Percentiles rank a stretch among this genome's conserved stretches.
Evolutionary conservation across 2,888 invertebrate genomes (phyloP).

Genomic region (Stenotaenia linearis): DNA sequence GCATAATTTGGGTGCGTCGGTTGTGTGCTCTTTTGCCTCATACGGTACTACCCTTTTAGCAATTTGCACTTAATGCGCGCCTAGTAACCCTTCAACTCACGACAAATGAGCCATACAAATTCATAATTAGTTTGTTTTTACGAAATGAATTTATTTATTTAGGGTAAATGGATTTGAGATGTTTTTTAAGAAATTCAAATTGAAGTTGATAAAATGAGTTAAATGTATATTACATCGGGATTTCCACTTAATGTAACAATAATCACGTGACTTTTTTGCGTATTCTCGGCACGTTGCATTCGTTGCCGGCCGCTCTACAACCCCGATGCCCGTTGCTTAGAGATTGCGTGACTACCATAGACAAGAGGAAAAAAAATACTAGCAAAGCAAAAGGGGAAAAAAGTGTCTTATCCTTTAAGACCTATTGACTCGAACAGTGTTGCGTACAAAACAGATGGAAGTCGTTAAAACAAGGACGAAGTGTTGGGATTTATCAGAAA

Average conservation of each 20-base stretch:
- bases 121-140: no score
- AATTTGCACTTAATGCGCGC: no score
- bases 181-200: no score
- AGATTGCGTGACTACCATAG: not conserved
- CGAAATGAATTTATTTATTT: no score
- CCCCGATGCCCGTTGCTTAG: not conserved
- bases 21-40: no score
- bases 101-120: no score
- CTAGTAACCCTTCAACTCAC: no score
- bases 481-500: not conserved
- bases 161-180: no score
- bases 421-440: not conserved
- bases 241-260: not conserved
- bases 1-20: no score
- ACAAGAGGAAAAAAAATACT: not conserved
- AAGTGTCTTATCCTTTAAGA: not conserved
- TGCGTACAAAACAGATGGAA: conserved; percentile 10
- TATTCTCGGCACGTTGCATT: not conserved
- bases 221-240: not conserved
- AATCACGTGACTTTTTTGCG: not conserved
- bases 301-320: not conserved
- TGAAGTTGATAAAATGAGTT: not conserved
- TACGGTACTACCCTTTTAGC: no score
- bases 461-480: conserved; percentile 11
- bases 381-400: not conserved